Evolutionary conservation across 2,888 invertebrate species (phyloP).

Genomic region (Mechanitis mazaeus): DNA sequence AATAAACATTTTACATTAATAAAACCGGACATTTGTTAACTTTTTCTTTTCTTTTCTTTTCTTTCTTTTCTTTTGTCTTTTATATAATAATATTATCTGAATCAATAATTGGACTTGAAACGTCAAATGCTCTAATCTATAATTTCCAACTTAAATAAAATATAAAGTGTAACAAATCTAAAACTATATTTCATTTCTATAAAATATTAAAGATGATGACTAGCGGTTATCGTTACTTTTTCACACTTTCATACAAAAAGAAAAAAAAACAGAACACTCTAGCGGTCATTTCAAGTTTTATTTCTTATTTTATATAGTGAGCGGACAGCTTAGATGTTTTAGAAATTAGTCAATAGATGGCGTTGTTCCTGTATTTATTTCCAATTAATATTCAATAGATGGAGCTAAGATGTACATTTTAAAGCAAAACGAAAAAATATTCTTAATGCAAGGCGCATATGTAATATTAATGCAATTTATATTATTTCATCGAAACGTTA

Average conservation of each 20-base stretch:
- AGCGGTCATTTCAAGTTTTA: conserved; percentile 40
- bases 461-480: not conserved
- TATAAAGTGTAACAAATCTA: not conserved
- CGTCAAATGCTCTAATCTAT: not conserved
- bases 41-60: too few relatives aligned
- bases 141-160: not conserved
- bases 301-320: conserved; percentile 41
- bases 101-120: not conserved
- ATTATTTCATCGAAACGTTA: not conserved
- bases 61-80: too few relatives aligned
- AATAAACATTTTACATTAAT: too few relatives aligned
- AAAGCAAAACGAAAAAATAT: conserved; percentile 19
- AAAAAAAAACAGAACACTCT: conserved; percentile 60
- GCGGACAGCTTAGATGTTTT: conserved; percentile 12
- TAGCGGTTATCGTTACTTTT: conserved; percentile 7
- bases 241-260: conserved; percentile 33
- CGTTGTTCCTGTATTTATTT: conserved; percentile 21
- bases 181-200: conserved; percentile 9
- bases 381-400: conserved; percentile 37
- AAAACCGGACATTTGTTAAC: too few relatives aligned
- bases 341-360: conserved; percentile 34
- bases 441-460: not conserved
- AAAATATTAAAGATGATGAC: conserved; percentile 18
- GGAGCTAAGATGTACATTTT: conserved; percentile 35
- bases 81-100: not conserved